Conservation (phyloP, 2,888 invertebrate species). For the Chymomyza procnemis region DNA sequence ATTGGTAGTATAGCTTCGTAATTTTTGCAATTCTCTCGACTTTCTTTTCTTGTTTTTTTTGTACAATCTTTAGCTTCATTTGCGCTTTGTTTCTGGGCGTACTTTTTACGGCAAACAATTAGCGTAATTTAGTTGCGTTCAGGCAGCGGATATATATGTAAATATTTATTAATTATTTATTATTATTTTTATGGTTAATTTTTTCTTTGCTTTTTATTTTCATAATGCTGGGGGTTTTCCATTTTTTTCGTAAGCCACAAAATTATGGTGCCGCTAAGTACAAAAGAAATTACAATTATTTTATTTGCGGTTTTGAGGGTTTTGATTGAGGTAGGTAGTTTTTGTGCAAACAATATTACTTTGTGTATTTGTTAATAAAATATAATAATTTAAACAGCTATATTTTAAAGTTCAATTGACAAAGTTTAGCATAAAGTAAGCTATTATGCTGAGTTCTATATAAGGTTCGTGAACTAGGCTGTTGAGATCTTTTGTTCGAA, state of each 20-base stretch:
- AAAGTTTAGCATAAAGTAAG: no score
- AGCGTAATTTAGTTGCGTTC: conserved; percentile 71
- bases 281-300: conserved; percentile 15
- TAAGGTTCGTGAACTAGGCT: no score
- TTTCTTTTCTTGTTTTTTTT: conserved; percentile 25
- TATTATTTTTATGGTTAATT: neutral
- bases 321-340: neutral
- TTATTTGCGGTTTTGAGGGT: conserved; percentile 9
- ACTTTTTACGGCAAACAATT: conserved; percentile 43
- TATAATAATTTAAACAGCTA: no score
- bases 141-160: conserved; percentile 63
- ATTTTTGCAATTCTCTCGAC: conserved; percentile 13
- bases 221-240: conserved; percentile 22
- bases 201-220: conserved; percentile 26
- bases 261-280: neutral
- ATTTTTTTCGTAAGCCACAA: conserved; percentile 10
- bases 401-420: no score
- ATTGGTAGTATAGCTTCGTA: neutral
- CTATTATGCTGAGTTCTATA: no score
- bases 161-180: conserved; percentile 26
- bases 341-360: neutral
- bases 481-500: no score
- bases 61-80: conserved; percentile 39
- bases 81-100: conserved; percentile 32
- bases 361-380: no score